Evolutionary conservation across 2,113 vertebrate species (phyloP).

Genomic region (Carollia perspicillata): DNA sequence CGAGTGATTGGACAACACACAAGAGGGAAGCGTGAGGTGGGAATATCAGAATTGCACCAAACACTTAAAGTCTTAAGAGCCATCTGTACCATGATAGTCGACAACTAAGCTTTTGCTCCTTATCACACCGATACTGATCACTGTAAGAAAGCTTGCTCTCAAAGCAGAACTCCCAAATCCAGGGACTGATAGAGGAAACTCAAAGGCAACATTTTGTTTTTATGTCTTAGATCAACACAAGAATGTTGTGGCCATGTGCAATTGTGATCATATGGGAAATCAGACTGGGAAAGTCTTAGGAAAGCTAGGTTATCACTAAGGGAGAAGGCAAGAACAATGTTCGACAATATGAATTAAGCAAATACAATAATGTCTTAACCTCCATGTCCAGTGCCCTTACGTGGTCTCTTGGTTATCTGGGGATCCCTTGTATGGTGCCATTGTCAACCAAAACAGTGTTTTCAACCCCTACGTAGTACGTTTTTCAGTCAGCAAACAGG

Average conservation of each 20-base stretch:
- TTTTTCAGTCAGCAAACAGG: not conserved
- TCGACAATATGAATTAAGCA: not conserved
- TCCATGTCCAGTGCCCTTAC: not conserved
- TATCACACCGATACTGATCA: slow-evolving; percentile 8
- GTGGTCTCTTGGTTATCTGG: not conserved
- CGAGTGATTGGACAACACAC: slow-evolving; percentile 72
- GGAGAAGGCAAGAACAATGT: not conserved
- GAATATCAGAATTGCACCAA: slow-evolving; percentile 67
- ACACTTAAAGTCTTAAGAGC: slow-evolving; percentile 62
- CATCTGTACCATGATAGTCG: slow-evolving; percentile 26
- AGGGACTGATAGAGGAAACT: not conserved
- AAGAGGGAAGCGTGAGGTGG: slow-evolving; percentile 68
- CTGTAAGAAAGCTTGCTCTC: not conserved
- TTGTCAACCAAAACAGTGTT: not conserved
- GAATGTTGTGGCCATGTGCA: not conserved
- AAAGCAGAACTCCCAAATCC: not conserved
- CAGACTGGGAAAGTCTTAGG: not conserved
- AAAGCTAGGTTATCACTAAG: not conserved
- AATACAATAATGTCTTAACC: not conserved
- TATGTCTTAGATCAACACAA: not conserved
- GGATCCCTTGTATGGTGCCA: no score
- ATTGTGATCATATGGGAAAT: not conserved
- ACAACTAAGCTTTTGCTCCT: slow-evolving; percentile 11
- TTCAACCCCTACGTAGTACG: not conserved
- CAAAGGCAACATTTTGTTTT: not conserved